These are phyloP conservation scores for Falco peregrinus DNA, from an alignment of 2,797 vertebrate genomes.

Conservation along the genomic window DNA sequence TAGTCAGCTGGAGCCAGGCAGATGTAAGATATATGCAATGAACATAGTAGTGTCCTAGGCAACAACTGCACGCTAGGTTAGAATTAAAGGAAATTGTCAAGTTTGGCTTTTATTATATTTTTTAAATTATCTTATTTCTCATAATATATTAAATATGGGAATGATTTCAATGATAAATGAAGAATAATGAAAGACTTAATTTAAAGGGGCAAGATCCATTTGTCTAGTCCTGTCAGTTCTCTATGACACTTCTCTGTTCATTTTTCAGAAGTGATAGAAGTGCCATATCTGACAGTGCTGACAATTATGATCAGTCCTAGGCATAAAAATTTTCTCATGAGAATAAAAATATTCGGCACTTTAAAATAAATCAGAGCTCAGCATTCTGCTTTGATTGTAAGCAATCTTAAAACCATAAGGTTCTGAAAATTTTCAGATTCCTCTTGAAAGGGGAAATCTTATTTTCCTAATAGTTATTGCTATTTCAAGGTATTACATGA, in stretches of 20 bases:
- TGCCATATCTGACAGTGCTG: neutral
- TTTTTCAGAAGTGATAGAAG: neutral
- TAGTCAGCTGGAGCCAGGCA: neutral
- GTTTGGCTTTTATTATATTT: neutral
- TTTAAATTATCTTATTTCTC: neutral
- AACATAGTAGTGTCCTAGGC: neutral
- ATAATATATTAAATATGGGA: neutral
- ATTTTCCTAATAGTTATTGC: neutral
- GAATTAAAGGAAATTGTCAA: neutral
- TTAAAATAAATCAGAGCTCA: neutral
- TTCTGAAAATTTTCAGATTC: neutral
- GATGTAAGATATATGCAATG: neutral
- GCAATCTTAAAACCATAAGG: neutral
- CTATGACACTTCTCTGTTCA: neutral
- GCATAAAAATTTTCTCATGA: neutral
- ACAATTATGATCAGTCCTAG: neutral
- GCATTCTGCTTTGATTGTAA: neutral
- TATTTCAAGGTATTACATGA: neutral
- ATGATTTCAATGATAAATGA: neutral
- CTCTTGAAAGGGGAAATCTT: neutral
- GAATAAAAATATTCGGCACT: neutral
- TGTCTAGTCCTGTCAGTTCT: neutral
- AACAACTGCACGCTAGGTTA: neutral
- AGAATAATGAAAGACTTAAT: neutral
- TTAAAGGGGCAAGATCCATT: neutral